Evolutionary conservation across 2,888 invertebrate genomes (phyloP), one percentile per base, ranked within the genome.

Genomic region (Agrochola litura): DNA sequence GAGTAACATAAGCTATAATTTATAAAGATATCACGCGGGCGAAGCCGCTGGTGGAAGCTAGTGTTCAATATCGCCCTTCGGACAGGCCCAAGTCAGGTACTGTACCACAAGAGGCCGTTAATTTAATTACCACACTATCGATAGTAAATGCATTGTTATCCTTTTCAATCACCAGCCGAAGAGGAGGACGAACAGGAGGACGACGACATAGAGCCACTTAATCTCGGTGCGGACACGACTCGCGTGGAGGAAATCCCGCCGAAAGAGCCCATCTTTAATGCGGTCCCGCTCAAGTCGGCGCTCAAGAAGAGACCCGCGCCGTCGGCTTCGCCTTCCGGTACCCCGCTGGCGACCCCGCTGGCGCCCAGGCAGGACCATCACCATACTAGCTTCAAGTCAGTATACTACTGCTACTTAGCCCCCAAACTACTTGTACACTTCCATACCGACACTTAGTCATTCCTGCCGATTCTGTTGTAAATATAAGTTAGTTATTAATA

Each of bases 221-320:
- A 96, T 95, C 89, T 96, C 97, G 95, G 96, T 96, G 87, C 97
- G 89, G 99, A 99, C 95, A 98, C 98, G 78, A 98, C 98, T 77
- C 97, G 98, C 86, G 98, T 99, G 82, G 99, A 99, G 95, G 99
- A 99, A 96, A 99, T 99, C 91, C 99, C 99, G 88, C 99, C 99
- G 79, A 99, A 99, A 96, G 99, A 99, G 97, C 99, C 99, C 63
- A 98, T 98, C 92, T 98, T 98, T 95, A 98, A 98, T 96, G 99
- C 99, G 87, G 98, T 99, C 97, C 99, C 99, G 86, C 97, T 99
- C 82, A 99, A 99, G 95, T 99, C 99, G 72, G 99, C 99, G 86
- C 97, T 99, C 88, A 99, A 99, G 97, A 99, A 98, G 95, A 98
- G 98, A 92, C 97, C 98, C 73, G 98, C 98, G 58, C 98, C 98